Base-by-base conservation (phyloP, 2,113 vertebrate genomes). In the Manacus vitellinus region DNA sequence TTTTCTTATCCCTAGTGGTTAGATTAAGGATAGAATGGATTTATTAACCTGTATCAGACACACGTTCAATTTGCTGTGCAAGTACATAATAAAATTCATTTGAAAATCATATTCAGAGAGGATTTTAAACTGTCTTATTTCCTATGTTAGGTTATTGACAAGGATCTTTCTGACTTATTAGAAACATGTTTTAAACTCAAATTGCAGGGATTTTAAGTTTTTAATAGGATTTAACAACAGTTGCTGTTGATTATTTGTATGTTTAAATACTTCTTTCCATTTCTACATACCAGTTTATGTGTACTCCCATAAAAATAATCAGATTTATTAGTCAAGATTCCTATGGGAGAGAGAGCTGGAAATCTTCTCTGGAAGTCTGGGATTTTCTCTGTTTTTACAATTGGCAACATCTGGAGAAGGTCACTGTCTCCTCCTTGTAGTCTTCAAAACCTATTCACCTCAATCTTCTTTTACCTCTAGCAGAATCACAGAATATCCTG, bases 191-290 rank as follows among this genome's bases (percentile, higher is more conserved):
- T 74, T 61, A 61, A 87, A 21, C 6, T 49, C 12, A 54, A 46
- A 56, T 31, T 80, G 17, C 27, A 63, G 6, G 6, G 9, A 10
- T 46, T 68, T 43, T 0, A 37, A 44, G 2, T 8, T 0, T 77
- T 47, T 22, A 35, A 27, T 46, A 39, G 13, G 3, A 2, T 59
- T 86, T 58, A 23, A n/a, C 14, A 58, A 41, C 3, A 37, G 8
- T 24, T 67, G 9, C 4, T 49, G 4, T 58, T 75, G 15, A 33
- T 86, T 67, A n/a, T 61, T 65, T 83, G 1, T 82, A 54, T 8
- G 7, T 91, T 74, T 67, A 20, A 62, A 71, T 71, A 30, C 3
- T 24, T 14, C 8, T 52, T 49, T 56, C 8, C 2, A 33, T 62
- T 35, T 79, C 27, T 72, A 49, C n/a, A 27, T 44, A 49, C 3